Base-by-base conservation (phyloP, 2,888 invertebrate species). In the Chloroclysta siterata region DNA sequence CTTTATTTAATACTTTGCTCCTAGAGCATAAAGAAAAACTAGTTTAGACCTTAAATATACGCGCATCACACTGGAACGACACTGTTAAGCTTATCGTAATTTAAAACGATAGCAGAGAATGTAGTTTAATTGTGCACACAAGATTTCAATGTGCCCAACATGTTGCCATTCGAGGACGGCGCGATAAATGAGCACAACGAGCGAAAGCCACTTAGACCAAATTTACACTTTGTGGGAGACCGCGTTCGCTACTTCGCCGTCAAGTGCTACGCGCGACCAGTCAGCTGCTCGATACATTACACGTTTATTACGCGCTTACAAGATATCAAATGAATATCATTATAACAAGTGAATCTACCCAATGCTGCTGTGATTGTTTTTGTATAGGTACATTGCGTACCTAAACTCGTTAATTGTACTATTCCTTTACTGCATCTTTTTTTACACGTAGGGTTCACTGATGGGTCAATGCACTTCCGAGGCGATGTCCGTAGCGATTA, bases 211-310 rank as follows among this genome's bases (percentile, higher is more conserved):
- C 88, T 90, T 90, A 90, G 85, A 89, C 87, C 90, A 88, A 91
- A 91, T 92, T 91, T 90, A 92, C 88, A 87, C 93, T 92, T 89
- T 82, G 93, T 89, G 93, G 93, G 93, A 92, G 93, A 90, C 86
- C 87, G 80, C 84, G 83, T 76, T 72, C 80, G 82, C 81, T 83
- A 72, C 80, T 77, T 76, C 81, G 66, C 69, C 70, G 75, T 70
- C 73, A 79, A 78, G 81, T 72, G 75, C 75, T 77, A 66, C 75
- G 76, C 78, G 78, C 77, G 79, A 70, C 72, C 75, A 80, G 82
- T 90, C 92, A 90, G 91, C 91, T 90, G 90, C 89, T 90, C 75
- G 74, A 79, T 76, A 5, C 77, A 81, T 77, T 77, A 77, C 76
- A 76, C 73, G 66, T 66, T 73, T 60, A 71, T 67, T 71, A 70